Evolutionary conservation across 2,797 vertebrate genomes (phyloP).

Genomic region (Sebastes wilsoni): DNA sequence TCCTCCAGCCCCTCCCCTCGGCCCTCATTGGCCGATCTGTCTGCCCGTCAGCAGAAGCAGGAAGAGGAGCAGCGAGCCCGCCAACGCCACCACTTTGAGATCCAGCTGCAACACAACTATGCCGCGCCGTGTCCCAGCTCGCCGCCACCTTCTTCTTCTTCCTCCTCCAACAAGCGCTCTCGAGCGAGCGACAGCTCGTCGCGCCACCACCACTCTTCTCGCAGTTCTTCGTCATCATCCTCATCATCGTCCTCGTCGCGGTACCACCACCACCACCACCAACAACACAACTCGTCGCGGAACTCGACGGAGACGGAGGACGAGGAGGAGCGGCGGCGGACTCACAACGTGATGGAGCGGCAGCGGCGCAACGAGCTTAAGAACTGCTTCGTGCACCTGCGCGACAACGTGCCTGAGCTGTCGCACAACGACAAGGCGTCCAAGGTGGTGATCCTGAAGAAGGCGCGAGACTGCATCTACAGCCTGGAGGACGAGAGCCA

Average conservation of each 20-base stretch:
- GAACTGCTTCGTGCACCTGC: conserved; percentile 83
- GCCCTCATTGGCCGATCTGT: conserved; percentile 30
- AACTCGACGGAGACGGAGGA: conserved; percentile 74
- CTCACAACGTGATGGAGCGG: conserved; percentile 87
- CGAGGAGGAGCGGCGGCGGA: conserved; percentile 82
- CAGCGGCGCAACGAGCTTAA: conserved; percentile 86
- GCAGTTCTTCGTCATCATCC: conserved; percentile 37
- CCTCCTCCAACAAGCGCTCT: conserved; percentile 67
- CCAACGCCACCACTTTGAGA: conserved; percentile 77
- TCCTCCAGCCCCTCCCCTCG: conserved; percentile 53
- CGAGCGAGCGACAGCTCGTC: conserved; percentile 51
- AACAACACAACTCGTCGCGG: conserved; percentile 26
- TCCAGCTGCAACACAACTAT: conserved; percentile 87
- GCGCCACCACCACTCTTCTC: conserved; percentile 41
- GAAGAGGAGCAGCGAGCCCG: conserved; percentile 68
- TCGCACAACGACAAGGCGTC: conserved; percentile 86
- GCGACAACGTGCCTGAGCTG: conserved; percentile 84
- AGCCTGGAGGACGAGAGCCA: conserved; percentile 71
- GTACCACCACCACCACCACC: conserved; percentile 20
- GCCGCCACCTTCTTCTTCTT: conserved; percentile 38
- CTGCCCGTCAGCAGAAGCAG: conserved; percentile 50
- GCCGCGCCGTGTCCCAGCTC: conserved; percentile 83
- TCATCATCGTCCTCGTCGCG: neutral
- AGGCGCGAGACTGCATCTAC: conserved; percentile 82
- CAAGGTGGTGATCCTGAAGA: conserved; percentile 86